Evolutionary conservation across 2,888 invertebrate species (phyloP).

Genomic region (Timandra comae): DNA sequence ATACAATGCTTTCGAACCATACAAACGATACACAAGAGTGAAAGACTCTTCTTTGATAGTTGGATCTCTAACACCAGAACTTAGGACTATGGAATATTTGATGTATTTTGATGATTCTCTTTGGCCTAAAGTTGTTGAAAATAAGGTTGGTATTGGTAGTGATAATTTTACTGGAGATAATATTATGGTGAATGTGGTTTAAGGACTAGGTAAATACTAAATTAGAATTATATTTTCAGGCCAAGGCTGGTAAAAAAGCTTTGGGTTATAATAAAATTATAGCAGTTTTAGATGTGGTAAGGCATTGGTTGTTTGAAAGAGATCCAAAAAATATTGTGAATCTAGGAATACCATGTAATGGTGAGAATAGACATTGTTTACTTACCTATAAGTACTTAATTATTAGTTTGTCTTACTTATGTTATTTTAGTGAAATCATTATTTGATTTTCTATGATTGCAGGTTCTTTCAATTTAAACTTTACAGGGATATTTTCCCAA

Average conservation of each 20-base stretch:
- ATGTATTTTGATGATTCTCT: slow-evolving; percentile 54
- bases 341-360: slow-evolving; percentile 74
- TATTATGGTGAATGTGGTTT: too few species aligned
- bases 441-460: too few species aligned
- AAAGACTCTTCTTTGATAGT: slow-evolving; percentile 67
- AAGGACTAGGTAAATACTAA: too few species aligned
- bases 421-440: too few species aligned
- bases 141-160: slow-evolving; percentile 44
- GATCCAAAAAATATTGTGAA: slow-evolving; percentile 60
- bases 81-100: slow-evolving; percentile 73
- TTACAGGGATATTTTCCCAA: slow-evolving; percentile 76
- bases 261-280: slow-evolving; percentile 10
- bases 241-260: too few species aligned
- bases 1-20: slow-evolving; percentile 69
- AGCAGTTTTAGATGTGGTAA: slow-evolving; percentile 63
- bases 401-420: too few species aligned
- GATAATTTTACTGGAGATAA: too few species aligned
- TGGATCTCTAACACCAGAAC: slow-evolving; percentile 67
- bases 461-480: slow-evolving; percentile 74
- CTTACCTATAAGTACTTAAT: slow-evolving; percentile 9
- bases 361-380: slow-evolving; percentile 34
- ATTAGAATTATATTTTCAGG: too few species aligned
- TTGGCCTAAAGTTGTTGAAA: slow-evolving; percentile 46
- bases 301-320: slow-evolving; percentile 65
- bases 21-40: slow-evolving; percentile 64